Conservation (phyloP, 2,113 vertebrate genomes). For the Cranoglanis bouderius region DNA sequence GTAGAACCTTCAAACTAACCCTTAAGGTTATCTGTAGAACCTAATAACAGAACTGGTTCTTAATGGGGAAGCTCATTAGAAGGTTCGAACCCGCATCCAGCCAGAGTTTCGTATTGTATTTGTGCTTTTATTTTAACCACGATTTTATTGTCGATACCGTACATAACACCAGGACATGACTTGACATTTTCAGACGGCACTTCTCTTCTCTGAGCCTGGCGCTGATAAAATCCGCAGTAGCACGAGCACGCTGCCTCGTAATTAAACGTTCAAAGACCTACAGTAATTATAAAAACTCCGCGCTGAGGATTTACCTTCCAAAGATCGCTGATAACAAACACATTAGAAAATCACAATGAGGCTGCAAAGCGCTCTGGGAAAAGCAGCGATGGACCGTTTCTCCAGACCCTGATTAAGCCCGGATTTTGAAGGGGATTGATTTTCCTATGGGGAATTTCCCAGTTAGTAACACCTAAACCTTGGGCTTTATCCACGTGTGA, state of each 20-base stretch:
- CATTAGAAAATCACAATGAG: not conserved
- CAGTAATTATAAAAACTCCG: not conserved
- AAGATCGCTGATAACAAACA: constrained; percentile 6
- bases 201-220: not conserved
- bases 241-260: not conserved
- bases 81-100: not conserved
- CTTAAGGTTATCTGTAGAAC: not conserved
- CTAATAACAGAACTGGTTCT: not conserved
- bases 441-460: not conserved
- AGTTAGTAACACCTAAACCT: not conserved
- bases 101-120: not conserved
- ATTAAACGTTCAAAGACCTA: constrained; percentile 9
- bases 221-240: not conserved
- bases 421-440: not conserved
- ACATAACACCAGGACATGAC: not conserved
- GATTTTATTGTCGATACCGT: not conserved
- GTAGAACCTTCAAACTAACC: constrained; percentile 20
- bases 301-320: not conserved
- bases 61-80: not conserved
- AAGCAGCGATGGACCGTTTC: not conserved
- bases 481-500: not conserved
- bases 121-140: not conserved
- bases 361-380: not conserved
- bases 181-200: not conserved
- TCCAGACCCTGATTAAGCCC: not conserved